Conservation (phyloP, 2,888 invertebrate species). For the Thysanoteuthis rhombus region DNA sequence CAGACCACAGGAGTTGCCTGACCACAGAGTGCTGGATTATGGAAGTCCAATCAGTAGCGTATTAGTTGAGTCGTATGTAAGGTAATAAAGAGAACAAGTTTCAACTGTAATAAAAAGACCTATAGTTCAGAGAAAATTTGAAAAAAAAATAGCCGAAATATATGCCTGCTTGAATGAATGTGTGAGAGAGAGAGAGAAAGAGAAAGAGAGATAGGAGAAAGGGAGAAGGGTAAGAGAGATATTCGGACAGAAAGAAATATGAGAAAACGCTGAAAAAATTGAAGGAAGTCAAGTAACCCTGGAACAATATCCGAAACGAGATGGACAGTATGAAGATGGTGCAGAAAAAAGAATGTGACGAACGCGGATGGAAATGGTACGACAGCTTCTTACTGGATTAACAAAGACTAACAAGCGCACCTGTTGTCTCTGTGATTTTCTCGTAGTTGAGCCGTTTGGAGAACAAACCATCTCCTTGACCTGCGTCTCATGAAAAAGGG, state of each 20-base stretch:
- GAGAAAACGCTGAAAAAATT: too few relatives aligned
- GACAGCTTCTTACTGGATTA: not conserved
- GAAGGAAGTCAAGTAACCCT: not conserved
- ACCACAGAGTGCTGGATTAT: too few relatives aligned
- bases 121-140: too few relatives aligned
- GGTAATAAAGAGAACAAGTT: too few relatives aligned
- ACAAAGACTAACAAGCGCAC: not conserved
- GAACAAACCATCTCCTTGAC: not conserved
- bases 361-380: not conserved
- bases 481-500: slow-evolving; percentile 12
- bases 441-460: not conserved
- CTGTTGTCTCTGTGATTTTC: not conserved
- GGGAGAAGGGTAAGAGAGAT: not conserved
- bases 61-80: too few relatives aligned
- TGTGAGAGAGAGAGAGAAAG: not conserved
- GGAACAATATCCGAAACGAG: not conserved
- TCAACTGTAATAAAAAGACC: too few relatives aligned
- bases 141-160: too few relatives aligned
- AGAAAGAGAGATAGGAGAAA: not conserved
- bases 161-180: too few relatives aligned
- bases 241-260: not conserved
- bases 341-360: not conserved
- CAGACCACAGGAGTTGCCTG: too few relatives aligned
- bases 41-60: too few relatives aligned
- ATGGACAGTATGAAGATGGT: not conserved